Percentiles rank a stretch among this genome's conserved stretches.
phyloP scores from a whole-genome alignment of 1,140 invertebrate genomes.

The Drosophila fuyamai region DNA sequence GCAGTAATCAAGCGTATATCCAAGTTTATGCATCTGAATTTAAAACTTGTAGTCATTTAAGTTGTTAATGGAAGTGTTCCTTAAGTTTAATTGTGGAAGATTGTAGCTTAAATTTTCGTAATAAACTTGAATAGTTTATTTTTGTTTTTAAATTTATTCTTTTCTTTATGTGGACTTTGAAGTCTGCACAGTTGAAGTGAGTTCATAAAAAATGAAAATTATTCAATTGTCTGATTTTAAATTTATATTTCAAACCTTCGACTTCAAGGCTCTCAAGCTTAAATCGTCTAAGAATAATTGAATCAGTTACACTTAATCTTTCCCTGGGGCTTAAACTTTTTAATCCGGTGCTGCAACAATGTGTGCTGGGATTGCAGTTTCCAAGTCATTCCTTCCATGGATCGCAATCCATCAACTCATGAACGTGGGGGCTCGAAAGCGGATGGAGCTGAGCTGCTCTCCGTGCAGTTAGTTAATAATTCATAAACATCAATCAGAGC shows the following conservation, averaged over 20 bases:
- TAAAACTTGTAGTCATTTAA: too few species aligned
- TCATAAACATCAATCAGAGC: constrained; percentile 74
- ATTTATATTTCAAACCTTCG: too few species aligned
- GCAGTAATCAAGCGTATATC: too few species aligned
- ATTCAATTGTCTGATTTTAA: background rate
- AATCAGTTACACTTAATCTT: constrained; percentile 8
- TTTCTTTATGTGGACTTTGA: too few species aligned
- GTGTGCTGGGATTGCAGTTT: constrained; percentile 10
- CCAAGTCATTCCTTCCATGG: constrained; percentile 1
- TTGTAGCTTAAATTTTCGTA: too few species aligned
- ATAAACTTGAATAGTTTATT: too few species aligned
- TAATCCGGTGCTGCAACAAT: constrained; percentile 11
- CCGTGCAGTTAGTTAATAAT: constrained; percentile 64
- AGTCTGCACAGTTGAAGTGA: too few species aligned
- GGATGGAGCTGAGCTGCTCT: constrained; percentile 20
- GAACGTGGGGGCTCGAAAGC: constrained; percentile 3
- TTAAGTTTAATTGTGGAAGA: too few species aligned
- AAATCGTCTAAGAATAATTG: constrained; percentile 5
- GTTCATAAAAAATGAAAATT: too few species aligned
- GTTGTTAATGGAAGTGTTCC: too few species aligned
- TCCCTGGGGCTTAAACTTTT: background rate
- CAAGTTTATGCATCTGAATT: too few species aligned
- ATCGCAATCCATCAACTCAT: constrained; percentile 17
- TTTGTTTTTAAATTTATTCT: too few species aligned
- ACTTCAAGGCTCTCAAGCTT: background rate